phyloP scores from a whole-genome alignment of 2,888 invertebrate genomes.

The Nomada ruficornis region DNA sequence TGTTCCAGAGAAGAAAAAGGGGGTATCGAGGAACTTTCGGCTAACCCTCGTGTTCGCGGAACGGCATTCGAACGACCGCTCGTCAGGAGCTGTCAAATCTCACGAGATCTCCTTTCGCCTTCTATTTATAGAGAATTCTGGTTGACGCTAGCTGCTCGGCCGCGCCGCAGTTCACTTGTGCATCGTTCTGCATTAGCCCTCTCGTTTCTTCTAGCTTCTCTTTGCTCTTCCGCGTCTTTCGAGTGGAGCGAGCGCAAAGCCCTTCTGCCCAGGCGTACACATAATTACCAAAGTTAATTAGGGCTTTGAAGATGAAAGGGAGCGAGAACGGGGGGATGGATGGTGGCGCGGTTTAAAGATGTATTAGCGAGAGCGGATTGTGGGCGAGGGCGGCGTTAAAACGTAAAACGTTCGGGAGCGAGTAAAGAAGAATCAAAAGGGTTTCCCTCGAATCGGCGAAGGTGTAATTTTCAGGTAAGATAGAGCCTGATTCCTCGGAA shows the following conservation, averaged over 20 bases:
- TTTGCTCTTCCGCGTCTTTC: conserved; percentile 7
- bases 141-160: conserved; percentile 24
- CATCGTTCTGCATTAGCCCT: conserved; percentile 24
- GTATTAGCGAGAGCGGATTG: conserved; percentile 57
- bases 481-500: neutral
- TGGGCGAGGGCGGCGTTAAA: conserved; percentile 52
- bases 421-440: conserved; percentile 26
- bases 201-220: conserved; percentile 24
- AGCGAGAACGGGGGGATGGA: conserved; percentile 41
- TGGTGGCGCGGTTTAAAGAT: conserved; percentile 57
- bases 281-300: conserved; percentile 79
- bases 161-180: conserved; percentile 18
- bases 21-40: conserved; percentile 11
- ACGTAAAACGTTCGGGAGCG: conserved; percentile 34
- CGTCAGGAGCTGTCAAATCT: conserved; percentile 54
- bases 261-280: conserved; percentile 63
- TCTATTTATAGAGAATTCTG: conserved; percentile 59
- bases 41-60: conserved; percentile 22
- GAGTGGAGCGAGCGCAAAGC: conserved; percentile 51
- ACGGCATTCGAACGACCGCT: conserved; percentile 25
- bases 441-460: conserved; percentile 17
- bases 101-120: conserved; percentile 16
- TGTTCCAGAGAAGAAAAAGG: conserved; percentile 12
- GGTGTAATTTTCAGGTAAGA: conserved; percentile 12
- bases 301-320: conserved; percentile 75